These are phyloP conservation scores for Drosophila helvetica DNA, from an alignment of 2,888 invertebrate genomes.

Conservation along the genomic window DNA sequence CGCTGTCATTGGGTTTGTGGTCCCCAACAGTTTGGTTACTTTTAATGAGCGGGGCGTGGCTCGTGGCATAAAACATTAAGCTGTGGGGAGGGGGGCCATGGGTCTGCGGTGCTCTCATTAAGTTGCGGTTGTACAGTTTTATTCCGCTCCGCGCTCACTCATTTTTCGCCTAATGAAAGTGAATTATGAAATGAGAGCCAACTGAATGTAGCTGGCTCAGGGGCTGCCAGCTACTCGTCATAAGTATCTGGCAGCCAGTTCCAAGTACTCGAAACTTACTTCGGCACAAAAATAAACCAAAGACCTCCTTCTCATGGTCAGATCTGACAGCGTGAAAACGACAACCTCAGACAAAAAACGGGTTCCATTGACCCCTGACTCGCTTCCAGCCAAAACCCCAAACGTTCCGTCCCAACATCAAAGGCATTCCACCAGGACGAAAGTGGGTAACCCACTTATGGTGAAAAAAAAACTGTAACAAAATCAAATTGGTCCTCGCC, in stretches of 20 bases:
- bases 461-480: constrained; percentile 10
- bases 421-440: constrained; percentile 16
- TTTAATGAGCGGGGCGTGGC: constrained; percentile 75
- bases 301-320: background rate
- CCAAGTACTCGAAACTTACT: constrained; percentile 3
- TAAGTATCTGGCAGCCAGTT: constrained; percentile 1
- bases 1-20: constrained; percentile 57
- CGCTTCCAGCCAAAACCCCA: background rate
- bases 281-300: background rate
- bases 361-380: constrained; percentile 27
- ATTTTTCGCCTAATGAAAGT: constrained; percentile 36
- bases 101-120: constrained; percentile 66
- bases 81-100: constrained; percentile 1
- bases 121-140: constrained; percentile 72
- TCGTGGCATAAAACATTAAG: constrained; percentile 27
- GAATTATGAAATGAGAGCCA: constrained; percentile 47
- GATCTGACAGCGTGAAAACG: background rate
- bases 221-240: constrained; percentile 29
- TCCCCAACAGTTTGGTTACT: constrained; percentile 72
- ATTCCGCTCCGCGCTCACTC: constrained; percentile 36
- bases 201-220: constrained; percentile 28
- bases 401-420: constrained; percentile 7
- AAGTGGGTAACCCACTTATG: constrained; percentile 27
- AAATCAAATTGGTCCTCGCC: constrained; percentile 20
- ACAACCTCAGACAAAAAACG: background rate